Conservation (phyloP, 92 coral and sea anemone genomes). For the Actinostola sp. region DNA sequence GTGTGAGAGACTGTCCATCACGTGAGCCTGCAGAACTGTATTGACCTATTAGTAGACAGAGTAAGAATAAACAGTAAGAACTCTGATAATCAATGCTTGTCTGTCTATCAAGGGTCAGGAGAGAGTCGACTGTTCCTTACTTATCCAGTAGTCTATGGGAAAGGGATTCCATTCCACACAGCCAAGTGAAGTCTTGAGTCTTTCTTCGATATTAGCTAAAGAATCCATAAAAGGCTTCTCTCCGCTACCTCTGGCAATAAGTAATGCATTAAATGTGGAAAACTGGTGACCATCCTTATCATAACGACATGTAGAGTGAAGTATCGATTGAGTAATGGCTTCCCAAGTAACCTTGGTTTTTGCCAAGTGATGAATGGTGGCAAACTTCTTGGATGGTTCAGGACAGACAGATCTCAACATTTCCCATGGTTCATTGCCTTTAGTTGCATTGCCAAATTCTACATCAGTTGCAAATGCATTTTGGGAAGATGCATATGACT, state of each 20-base stretch:
- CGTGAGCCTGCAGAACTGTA: conserved; percentile 66
- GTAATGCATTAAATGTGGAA: conserved; percentile 59
- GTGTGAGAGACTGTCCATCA: conserved; percentile 75
- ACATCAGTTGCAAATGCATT: conserved; percentile 4
- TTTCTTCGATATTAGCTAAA: conserved; percentile 69
- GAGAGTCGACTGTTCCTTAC: conserved; percentile 67
- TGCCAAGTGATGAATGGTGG: conserved; percentile 68
- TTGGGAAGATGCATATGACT: conserved; percentile 2
- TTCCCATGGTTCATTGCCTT: conserved; percentile 90
- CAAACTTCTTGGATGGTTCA: conserved; percentile 83
- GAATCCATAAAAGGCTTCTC: conserved; percentile 71
- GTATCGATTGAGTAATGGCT: conserved; percentile 64
- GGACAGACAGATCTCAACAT: conserved; percentile 82
- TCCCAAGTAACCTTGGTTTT: conserved; percentile 83
- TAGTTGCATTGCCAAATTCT: conserved; percentile 34
- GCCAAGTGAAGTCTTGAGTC: conserved; percentile 59
- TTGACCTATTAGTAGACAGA: conserved; percentile 40
- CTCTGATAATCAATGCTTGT: too few relatives aligned
- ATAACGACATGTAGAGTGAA: conserved; percentile 75
- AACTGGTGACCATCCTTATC: conserved; percentile 69
- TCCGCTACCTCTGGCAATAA: conserved; percentile 76
- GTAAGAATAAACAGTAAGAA: not conserved
- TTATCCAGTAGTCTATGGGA: conserved; percentile 86
- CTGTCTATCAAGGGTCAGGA: too few relatives aligned
- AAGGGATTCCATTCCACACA: conserved; percentile 89